A percentile compares a stretch with the other conserved stretches of the same genome.
phyloP scores from a whole-genome alignment of 2,113 vertebrate species.

The Xiphophorus couchianus region DNA sequence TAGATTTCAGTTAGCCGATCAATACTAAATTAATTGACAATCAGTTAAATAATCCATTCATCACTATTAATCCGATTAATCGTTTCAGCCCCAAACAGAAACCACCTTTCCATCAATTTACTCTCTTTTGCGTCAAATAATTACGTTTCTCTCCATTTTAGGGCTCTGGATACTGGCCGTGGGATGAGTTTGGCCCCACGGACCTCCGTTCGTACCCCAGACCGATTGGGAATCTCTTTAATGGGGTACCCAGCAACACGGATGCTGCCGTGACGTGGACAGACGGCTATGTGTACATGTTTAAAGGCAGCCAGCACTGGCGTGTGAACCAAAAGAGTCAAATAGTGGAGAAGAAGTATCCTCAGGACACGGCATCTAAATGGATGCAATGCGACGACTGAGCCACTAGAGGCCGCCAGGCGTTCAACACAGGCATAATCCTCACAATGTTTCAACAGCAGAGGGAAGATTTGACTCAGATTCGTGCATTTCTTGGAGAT shows the following conservation, averaged over 20 bases:
- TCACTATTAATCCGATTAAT: no score
- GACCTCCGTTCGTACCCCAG: slow-evolving; percentile 77
- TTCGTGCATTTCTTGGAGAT: neutral
- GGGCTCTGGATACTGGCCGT: slow-evolving; percentile 83
- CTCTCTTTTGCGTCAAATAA: neutral
- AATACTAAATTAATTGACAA: no score
- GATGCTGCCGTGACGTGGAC: slow-evolving; percentile 80
- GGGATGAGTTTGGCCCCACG: slow-evolving; percentile 80
- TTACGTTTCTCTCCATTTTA: slow-evolving; percentile 16
- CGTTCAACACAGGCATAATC: slow-evolving; percentile 11
- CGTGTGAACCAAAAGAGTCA: slow-evolving; percentile 73
- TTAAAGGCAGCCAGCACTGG: slow-evolving; percentile 83
- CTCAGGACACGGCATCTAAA: slow-evolving; percentile 60
- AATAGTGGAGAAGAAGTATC: slow-evolving; percentile 78
- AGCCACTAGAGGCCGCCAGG: slow-evolving; percentile 56
- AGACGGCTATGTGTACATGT: slow-evolving; percentile 80
- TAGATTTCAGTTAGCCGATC: no score
- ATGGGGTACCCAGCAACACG: slow-evolving; percentile 69
- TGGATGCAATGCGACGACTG: slow-evolving; percentile 84
- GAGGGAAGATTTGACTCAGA: slow-evolving; percentile 7
- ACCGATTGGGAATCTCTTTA: slow-evolving; percentile 75
- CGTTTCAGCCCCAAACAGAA: neutral
- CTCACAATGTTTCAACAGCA: neutral
- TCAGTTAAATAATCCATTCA: no score
- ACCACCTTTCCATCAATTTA: neutral